phyloP scores from a whole-genome alignment of 2,797 vertebrate species.

The Neoniphon sammara region DNA sequence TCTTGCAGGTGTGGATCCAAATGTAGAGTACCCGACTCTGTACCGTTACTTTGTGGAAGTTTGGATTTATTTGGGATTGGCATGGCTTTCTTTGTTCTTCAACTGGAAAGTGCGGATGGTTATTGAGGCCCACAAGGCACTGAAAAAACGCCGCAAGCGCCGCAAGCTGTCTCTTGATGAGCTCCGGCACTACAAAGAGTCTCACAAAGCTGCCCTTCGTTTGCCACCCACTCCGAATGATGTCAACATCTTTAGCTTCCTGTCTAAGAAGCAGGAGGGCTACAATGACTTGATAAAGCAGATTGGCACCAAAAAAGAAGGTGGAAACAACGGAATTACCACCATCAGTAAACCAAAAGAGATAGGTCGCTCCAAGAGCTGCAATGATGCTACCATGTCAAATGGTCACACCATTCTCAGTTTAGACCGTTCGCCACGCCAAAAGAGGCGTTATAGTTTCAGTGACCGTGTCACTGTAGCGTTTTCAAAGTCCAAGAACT shows the following conservation, averaged over 20 bases:
- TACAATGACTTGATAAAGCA: constrained; percentile 98
- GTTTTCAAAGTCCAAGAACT: constrained; percentile 90
- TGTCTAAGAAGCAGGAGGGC: constrained; percentile 95
- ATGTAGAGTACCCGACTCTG: constrained; percentile 89
- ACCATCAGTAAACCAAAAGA: constrained; percentile 60
- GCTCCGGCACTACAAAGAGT: constrained; percentile 85
- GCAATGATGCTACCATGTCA: constrained; percentile 67
- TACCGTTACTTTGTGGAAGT: constrained; percentile 99
- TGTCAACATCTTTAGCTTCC: constrained; percentile 94
- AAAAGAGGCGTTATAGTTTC: constrained; percentile 84
- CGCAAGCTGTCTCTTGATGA: constrained; percentile 92
- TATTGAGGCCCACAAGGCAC: constrained; percentile 96
- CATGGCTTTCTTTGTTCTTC: constrained; percentile 98
- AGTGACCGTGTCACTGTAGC: constrained; percentile 89
- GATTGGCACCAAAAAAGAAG: constrained; percentile 89
- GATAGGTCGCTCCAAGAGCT: constrained; percentile 77
- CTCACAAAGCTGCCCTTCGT: constrained; percentile 80
- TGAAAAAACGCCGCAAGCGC: constrained; percentile 94
- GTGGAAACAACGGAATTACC: neutral
- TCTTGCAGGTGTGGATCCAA: constrained; percentile 91
- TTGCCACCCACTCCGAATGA: constrained; percentile 86
- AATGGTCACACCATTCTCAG: constrained; percentile 85
- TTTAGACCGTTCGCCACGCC: constrained; percentile 83
- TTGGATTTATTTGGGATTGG: constrained; percentile 98
- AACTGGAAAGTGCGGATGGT: constrained; percentile 99